Base-by-base conservation (phyloP, 2,113 vertebrate species). In the Sinocyclocheilus maitianheensis region DNA sequence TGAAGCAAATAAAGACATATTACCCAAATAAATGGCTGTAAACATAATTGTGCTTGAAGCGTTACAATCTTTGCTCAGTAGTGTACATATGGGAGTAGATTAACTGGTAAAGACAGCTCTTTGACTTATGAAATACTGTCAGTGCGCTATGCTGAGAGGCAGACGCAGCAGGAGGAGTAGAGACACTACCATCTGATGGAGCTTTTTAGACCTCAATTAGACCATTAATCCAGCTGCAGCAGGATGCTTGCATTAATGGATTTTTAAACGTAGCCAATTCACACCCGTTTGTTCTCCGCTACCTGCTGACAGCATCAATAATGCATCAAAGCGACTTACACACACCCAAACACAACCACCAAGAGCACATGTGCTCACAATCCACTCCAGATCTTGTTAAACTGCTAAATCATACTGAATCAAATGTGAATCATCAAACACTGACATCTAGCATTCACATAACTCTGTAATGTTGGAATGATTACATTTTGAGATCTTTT, bases 211-310 rank as follows among this genome's bases (percentile, higher is more conserved):
- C 24, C 86, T 71, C 77, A 92, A 90, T 87, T 89, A 90, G 22
- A 51, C 84, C 48, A 84, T 86, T 90, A 90, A 93, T 92, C 90
- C 88, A 88, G 37, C 87, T 90, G 71, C 88, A 51, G 46, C 65
- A 79, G 72, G 26, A 85, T 48, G 74, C 87, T 40, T 43, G 48
- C 87, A 84, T 84, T 84, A 83, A 87, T 87, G 26, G 83, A 34
- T 85, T 85, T 89, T 90, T 89, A 74, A 90, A 89, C 69, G 34
- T 10, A 1, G 90, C 89, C 88, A 89, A 89, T 88, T 82, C 72
- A 46, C 81, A 30, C 26, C 62, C 51, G 48, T 65, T 83, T 67
- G 43, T 87, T 88, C 77, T 72, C 84, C 58, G 20, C 78, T 78
- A 88, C 82, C 90, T 88, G 84, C 2, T 6, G 76, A 55, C 78